Percentiles rank a stretch among this genome's conserved stretches.
These are phyloP conservation scores for Diuraphis noxia DNA, from an alignment of 1,140 invertebrate species.

Conservation along the genomic window DNA sequence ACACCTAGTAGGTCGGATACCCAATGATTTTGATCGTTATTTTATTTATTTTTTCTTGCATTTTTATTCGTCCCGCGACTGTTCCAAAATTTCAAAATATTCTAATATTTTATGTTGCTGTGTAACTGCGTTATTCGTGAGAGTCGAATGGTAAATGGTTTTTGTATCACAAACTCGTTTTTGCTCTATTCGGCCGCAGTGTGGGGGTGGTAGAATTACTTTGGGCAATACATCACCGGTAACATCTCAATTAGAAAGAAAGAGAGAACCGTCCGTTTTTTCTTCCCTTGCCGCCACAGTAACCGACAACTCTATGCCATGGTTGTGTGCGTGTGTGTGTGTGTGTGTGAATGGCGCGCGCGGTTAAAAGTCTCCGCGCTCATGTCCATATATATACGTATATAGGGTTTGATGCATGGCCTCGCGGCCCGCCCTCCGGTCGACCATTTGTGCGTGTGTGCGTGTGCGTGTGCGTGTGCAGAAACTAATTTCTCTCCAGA, in stretches of 20 bases:
- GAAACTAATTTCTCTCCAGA: slow-evolving; percentile 49
- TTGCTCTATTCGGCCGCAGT: background rate
- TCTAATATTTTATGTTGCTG: background rate
- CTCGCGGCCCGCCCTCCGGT: slow-evolving; percentile 29
- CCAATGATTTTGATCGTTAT: background rate
- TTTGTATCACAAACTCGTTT: slow-evolving; percentile 36
- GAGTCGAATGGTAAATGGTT: background rate
- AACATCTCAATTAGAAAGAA: slow-evolving; percentile 53
- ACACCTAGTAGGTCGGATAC: background rate
- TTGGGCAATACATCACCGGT: slow-evolving; percentile 41
- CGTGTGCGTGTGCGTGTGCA: background rate
- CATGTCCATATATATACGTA: background rate
- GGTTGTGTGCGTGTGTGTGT: background rate
- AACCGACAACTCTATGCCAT: background rate
- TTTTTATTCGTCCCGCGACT: background rate
- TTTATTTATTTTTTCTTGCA: background rate
- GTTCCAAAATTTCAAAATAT: background rate
- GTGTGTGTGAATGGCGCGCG: background rate
- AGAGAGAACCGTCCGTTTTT: slow-evolving; percentile 24
- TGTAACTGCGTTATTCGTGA: background rate
- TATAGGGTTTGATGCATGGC: slow-evolving; percentile 48
- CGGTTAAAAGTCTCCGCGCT: slow-evolving; percentile 23
- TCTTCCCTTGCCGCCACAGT: background rate
- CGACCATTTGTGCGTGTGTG: slow-evolving; percentile 32
- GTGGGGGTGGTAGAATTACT: slow-evolving; percentile 16